A percentile compares a stretch with the other conserved stretches of the same genome.
Conservation (phyloP, 2,797 vertebrate genomes). For the Lagorchestes hirsutus region DNA sequence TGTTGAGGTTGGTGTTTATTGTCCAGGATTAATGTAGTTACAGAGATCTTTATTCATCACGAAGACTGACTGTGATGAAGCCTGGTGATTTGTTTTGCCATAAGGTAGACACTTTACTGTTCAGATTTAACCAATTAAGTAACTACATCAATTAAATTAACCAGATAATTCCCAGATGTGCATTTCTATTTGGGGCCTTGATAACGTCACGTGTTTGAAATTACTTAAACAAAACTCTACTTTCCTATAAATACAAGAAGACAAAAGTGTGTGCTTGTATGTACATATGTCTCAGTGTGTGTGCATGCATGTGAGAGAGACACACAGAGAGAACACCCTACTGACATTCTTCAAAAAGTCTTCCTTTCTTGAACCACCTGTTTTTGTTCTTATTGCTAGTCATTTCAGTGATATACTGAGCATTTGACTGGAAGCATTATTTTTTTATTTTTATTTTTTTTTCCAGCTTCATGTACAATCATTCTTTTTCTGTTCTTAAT, state of each 20-base stretch:
- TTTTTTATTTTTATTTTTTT: too few relatives aligned
- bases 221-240: not conserved
- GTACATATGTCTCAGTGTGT: too few relatives aligned
- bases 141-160: not conserved
- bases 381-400: conserved; percentile 35
- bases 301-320: not conserved
- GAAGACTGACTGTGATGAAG: not conserved
- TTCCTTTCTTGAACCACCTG: conserved; percentile 13
- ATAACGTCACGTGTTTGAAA: not conserved
- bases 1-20: too few relatives aligned
- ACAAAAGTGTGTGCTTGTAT: too few relatives aligned
- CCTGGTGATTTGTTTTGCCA: not conserved
- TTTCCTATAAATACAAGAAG: too few relatives aligned
- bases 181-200: conserved; percentile 3
- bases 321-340: not conserved
- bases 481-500: too few relatives aligned
- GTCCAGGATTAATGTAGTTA: not conserved
- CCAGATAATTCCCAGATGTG: not conserved
- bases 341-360: conserved; percentile 31
- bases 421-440: conserved; percentile 50
- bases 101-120: not conserved
- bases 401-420: conserved; percentile 30
- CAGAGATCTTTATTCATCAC: not conserved
- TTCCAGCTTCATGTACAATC: too few relatives aligned
- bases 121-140: not conserved